phyloP scores from a whole-genome alignment of 2,797 vertebrate genomes.

The Gadopsis bispinosus region DNA sequence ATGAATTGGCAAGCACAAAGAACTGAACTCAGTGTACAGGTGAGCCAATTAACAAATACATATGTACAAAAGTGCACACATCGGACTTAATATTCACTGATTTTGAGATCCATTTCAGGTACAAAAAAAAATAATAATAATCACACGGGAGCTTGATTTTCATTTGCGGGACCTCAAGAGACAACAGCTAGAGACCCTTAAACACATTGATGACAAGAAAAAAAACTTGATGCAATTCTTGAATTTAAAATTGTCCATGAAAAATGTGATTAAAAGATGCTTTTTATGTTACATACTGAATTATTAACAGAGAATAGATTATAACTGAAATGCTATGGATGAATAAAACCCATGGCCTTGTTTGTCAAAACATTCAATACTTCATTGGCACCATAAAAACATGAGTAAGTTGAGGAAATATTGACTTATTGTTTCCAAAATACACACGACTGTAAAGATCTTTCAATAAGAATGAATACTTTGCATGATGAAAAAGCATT shows the following conservation, averaged over 20 bases:
- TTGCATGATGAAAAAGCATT: conserved; percentile 23
- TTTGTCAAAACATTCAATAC: conserved; percentile 51
- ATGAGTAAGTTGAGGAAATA: conserved; percentile 31
- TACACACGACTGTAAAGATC: conserved; percentile 31
- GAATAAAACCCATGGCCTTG: conserved; percentile 30
- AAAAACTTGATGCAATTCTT: conserved; percentile 17
- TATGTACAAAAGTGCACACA: conserved; percentile 77
- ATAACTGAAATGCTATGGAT: conserved; percentile 40
- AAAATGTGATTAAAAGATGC: conserved; percentile 55
- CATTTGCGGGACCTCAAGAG: conserved; percentile 40
- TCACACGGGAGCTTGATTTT: conserved; percentile 46
- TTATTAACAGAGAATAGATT: conserved; percentile 19
- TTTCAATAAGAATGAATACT: conserved; percentile 26
- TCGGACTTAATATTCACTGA: conserved; percentile 46
- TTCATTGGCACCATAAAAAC: conserved; percentile 68
- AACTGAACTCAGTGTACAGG: conserved; percentile 52
- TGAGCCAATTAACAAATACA: conserved; percentile 71
- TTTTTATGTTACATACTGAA: conserved; percentile 30
- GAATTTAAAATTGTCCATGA: conserved; percentile 44
- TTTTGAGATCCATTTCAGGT: conserved; percentile 50
- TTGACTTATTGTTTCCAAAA: conserved; percentile 30
- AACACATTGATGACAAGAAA: conserved; percentile 32
- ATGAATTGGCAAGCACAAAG: conserved; percentile 68
- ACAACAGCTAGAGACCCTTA: conserved; percentile 37
- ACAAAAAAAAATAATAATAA: conserved; percentile 65